Base-by-base conservation (phyloP, 2,113 vertebrate species). In the Nanorana parkeri region DNA sequence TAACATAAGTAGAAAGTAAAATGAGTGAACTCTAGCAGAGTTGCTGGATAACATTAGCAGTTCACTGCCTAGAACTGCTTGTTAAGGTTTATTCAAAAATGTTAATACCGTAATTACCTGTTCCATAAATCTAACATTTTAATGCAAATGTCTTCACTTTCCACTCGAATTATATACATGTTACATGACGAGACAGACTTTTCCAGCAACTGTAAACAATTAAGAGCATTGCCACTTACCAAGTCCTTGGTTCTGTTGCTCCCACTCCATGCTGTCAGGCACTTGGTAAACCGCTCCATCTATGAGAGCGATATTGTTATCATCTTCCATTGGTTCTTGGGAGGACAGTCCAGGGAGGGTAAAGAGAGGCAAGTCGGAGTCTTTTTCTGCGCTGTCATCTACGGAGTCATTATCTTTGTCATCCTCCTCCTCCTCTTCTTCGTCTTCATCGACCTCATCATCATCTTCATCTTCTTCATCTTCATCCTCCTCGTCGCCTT, bases 191-290 rank as follows among this genome's bases (percentile, higher is more conserved):
- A 28, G 24, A 17, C 63, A 28, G 8, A 41, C 20, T 47, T 47
- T 10, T n/a, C 13, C 19, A 8, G 1, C 17, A 28, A 28, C 7
- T 20, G 28, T 55, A 36, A 56, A 60, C n/a, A 8, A n/a, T 5
- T n/a, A 52, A 24, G 26, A 16, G 29, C 16, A 17, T 11, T 11
- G 84, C 58, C 51, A 88, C 96, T 88, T 93, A 99, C 97, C 96
- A 68, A 99, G 92, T 0, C 98, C 96, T 87, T 97, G 97, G 90
- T 97, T 97, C 88, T 93, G 95, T 86, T 97, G 95, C 58, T 96
- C 95, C 97, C 98, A 99, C 63, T 97, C 91, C 0, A 97, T 93
- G 81, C 94, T 92, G 1, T 96, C 95, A 0, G 94, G 94, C 76
- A 93, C 89, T 81, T 93, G 94, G 85, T 94, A 94, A 52, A 97